These are phyloP conservation scores for Blomia tropicalis DNA, from an alignment of 2,888 invertebrate species.

Conservation along the genomic window DNA sequence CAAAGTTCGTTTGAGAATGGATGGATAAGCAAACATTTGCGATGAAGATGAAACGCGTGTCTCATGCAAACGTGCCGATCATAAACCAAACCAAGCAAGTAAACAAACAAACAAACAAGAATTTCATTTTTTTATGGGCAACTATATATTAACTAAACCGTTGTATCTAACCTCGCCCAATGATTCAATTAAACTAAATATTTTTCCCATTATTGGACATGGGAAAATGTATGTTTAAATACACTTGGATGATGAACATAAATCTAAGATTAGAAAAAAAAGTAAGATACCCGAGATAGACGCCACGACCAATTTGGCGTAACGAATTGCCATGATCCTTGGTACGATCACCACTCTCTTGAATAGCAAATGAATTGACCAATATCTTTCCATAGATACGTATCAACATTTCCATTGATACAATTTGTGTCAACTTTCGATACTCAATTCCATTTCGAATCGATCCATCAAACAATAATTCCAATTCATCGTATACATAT, in stretches of 20 bases:
- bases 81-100: too few relatives aligned
- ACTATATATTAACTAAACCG: too few relatives aligned
- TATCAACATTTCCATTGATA: not conserved
- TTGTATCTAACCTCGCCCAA: too few relatives aligned
- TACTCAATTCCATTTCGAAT: not conserved
- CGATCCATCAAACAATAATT: conserved; percentile 14
- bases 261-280: too few relatives aligned
- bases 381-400: conserved; percentile 22
- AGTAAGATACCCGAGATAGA: conserved; percentile 23
- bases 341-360: not conserved
- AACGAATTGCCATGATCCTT: not conserved
- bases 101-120: too few relatives aligned
- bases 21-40: not conserved
- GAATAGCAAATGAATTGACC: conserved; percentile 23
- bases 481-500: conserved; percentile 12
- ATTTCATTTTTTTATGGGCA: too few relatives aligned
- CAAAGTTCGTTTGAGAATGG: too few relatives aligned
- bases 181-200: too few relatives aligned
- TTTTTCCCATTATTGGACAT: too few relatives aligned
- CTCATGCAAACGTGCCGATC: too few relatives aligned
- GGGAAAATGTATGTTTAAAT: too few relatives aligned
- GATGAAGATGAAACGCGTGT: not conserved
- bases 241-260: too few relatives aligned
- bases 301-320: conserved; percentile 19
- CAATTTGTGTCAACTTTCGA: not conserved